Evolutionary conservation across 2,113 vertebrate species (phyloP), one percentile per base, ranked within the genome.

Genomic region (Mus spicilegus): DNA sequence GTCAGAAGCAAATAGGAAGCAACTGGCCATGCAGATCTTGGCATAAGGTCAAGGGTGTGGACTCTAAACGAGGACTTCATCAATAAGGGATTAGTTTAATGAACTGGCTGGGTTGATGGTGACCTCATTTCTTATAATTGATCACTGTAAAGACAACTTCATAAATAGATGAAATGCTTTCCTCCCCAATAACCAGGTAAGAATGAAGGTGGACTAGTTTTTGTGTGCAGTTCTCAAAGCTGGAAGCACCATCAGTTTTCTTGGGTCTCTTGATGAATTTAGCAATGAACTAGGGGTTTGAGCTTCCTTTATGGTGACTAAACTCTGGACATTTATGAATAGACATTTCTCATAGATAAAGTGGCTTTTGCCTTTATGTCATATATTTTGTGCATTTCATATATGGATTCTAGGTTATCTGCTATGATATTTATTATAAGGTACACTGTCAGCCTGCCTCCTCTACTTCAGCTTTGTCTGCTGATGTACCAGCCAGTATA

Each of bases 61-160:
- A 92, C 22, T 76, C 22, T 30, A 33, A 24, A 28, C 16, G 33
- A 96, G 78, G 39, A 70, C 20, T 9, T 22, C 36, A 33, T 30
- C 56, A 77, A 46, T 72, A 39, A 30, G 69, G 30, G 70, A 88
- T 51, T 93, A 86, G 56, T 26, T 95, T 76, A 81, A 42, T 78
- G 88, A 84, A 72, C 20, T 75, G 69, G 11, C n/a, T 7, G 65
- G n/a, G 12, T 12, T 73, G n/a, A 87, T 65, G 42, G 36, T 91
- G 82, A 95, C 90, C 76, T 94, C 76, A n/a, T 91, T 96, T 88
- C 82, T 75, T 88, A 7, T 90, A 91, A 93, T 67, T 76, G 82
- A 81, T 88, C 14, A 26, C n/a, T 65, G 24, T 42, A 54, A 85
- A 0, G 56, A 86, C 58, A 51, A 77, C 67, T 89, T 93, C 77